phyloP scores from a whole-genome alignment of 2,888 invertebrate species.

The Tetragnatha montana region DNA sequence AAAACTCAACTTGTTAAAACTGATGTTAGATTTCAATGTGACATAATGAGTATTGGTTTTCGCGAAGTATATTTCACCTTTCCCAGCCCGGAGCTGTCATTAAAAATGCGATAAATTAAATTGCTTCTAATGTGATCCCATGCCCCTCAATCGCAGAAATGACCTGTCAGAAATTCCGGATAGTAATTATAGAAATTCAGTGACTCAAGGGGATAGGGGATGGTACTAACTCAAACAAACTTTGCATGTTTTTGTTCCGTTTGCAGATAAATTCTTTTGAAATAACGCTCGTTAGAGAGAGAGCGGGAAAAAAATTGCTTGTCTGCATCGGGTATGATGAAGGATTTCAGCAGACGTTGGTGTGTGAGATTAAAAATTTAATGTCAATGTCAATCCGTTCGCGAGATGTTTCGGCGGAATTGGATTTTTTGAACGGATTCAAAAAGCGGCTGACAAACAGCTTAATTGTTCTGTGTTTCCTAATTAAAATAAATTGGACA shows the following conservation, averaged over 20 bases:
- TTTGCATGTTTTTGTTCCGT: not conserved
- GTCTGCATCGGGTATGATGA: not conserved
- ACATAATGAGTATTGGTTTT: constrained; percentile 45
- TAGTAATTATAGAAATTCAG: constrained; percentile 15
- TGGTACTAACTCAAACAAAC: not conserved
- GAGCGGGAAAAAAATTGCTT: not conserved
- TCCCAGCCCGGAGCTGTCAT: not conserved
- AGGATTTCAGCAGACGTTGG: not conserved
- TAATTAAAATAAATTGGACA: no score
- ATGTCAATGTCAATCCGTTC: not conserved
- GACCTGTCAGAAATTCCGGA: constrained; percentile 22
- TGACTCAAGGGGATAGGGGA: not conserved
- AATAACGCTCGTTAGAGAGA: not conserved
- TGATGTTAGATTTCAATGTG: constrained; percentile 15
- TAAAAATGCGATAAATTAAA: constrained; percentile 46
- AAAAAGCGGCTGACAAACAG: not conserved
- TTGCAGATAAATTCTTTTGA: not conserved
- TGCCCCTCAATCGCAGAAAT: not conserved
- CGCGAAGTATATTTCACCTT: constrained; percentile 22
- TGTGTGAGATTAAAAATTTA: not conserved
- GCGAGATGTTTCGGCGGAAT: not conserved
- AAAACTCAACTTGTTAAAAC: constrained; percentile 44
- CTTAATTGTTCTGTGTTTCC: no score
- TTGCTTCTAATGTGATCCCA: constrained; percentile 25
- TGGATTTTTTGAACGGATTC: not conserved